Conservation (phyloP, 2,888 invertebrate species). For the Lepidonotus clava region DNA sequence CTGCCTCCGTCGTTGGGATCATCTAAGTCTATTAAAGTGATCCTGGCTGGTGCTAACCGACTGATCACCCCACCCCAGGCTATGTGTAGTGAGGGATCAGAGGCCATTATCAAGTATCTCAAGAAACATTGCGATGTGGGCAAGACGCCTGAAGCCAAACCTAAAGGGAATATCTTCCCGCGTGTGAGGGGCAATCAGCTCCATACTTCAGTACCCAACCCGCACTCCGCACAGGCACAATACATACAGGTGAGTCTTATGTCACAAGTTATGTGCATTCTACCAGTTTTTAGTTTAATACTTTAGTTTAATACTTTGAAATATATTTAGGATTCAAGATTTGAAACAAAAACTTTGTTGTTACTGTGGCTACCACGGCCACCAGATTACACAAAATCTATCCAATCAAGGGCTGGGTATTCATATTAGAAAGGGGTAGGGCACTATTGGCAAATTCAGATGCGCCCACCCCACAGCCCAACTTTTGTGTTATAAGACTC, state of each 20-base stretch:
- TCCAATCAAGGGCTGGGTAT: too few species aligned
- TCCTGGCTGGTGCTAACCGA: slow-evolving; percentile 75
- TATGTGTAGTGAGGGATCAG: slow-evolving; percentile 77
- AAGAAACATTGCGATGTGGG: slow-evolving; percentile 64
- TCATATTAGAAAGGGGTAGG: too few species aligned
- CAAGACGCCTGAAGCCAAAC: slow-evolving; percentile 49
- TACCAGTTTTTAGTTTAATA: too few species aligned
- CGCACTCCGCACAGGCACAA: slow-evolving; percentile 78
- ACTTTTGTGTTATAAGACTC: too few species aligned
- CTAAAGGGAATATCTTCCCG: slow-evolving; percentile 72
- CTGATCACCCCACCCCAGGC: slow-evolving; percentile 75
- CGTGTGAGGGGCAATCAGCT: slow-evolving; percentile 77
- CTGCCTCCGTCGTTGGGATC: slow-evolving; percentile 76
- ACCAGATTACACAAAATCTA: too few species aligned
- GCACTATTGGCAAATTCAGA: too few species aligned
- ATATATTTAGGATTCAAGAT: too few species aligned
- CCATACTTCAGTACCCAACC: slow-evolving; percentile 76
- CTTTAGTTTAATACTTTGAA: too few species aligned
- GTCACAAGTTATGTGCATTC: too few species aligned
- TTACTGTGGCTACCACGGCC: too few species aligned
- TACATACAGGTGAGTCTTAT: slow-evolving; percentile 79
- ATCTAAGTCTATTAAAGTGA: slow-evolving; percentile 69
- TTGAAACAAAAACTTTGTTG: too few species aligned
- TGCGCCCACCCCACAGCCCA: too few species aligned
- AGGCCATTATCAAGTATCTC: slow-evolving; percentile 71